Base-by-base conservation (phyloP, 1,140 invertebrate species). In the Eumeta japonica region DNA sequence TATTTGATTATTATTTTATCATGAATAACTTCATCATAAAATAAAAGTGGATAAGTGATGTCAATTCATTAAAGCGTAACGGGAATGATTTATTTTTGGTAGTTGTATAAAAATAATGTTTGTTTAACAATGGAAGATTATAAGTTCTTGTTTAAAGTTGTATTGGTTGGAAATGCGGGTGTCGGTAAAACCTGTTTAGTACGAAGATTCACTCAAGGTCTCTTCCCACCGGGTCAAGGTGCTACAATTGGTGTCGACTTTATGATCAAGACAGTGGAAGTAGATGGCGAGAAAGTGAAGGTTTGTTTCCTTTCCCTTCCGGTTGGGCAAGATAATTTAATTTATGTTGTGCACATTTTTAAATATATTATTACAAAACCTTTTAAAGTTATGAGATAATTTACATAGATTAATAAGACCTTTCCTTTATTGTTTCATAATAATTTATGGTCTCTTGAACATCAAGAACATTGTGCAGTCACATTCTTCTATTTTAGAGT, bases 171-270 rank as follows among this genome's bases (percentile, higher is more conserved):
- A 20, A 95, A 97, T 80, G 91, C 92, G 50, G 92, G 92, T 19
- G 93, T 97, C 44, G 93, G 93, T 17, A 96, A 96, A 75, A 95
- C 92, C 27, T 95, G 92, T 77, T 80, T 96, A 30, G 91, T 96
- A 30, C 80, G 92, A 45, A 79, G 92, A 54, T 97, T 92, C 78
- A 89, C 90, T 16, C 90, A 93, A 76, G 94, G 94, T 1, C 74
- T 96, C 12, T 97, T 96, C 79, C 94, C 94, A 19, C 92, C 92
- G 15, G 93, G 94, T 24, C 96, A 98, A 81, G 96, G 96, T 37
- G 96, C 94, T 42, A 99, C 97, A 2, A 99, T 99, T 54, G 97
- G 97, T 39, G 97, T 99, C 10, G 97, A 99, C 81, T 99, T 99
- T 66, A 98, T 97, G 86, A 98, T 99, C 58, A 98, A 98, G 79